A percentile compares a stretch with the other conserved stretches of the same genome.
phyloP scores from a whole-genome alignment of 1,140 invertebrate genomes.

The Drosophila subobscura region DNA sequence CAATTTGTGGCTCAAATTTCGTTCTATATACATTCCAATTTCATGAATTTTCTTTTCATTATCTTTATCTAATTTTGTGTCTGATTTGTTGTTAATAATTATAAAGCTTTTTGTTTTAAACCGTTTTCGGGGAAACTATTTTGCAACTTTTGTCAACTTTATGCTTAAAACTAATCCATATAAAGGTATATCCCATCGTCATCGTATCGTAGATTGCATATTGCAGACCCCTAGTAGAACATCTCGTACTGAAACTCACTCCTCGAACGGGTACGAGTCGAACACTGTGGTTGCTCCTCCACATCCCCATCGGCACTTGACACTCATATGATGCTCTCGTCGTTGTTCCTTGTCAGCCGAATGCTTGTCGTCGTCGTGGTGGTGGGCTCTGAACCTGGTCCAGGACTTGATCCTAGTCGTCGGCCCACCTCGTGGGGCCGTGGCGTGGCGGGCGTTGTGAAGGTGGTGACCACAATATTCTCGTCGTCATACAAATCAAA shows the following conservation, averaged over 20 bases:
- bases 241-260: slow-evolving; percentile 62
- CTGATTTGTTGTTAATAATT: slow-evolving; percentile 33
- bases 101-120: slow-evolving; percentile 71
- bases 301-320: slow-evolving; percentile 32
- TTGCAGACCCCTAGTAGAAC: slow-evolving; percentile 60
- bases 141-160: slow-evolving; percentile 38
- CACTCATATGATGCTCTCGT: slow-evolving; percentile 82
- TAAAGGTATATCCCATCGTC: slow-evolving; percentile 29
- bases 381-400: slow-evolving; percentile 26
- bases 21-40: slow-evolving; percentile 39
- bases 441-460: slow-evolving; percentile 59
- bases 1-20: slow-evolving; percentile 15
- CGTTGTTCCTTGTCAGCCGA: slow-evolving; percentile 77
- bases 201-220: slow-evolving; percentile 14
- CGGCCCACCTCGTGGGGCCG: slow-evolving; percentile 29
- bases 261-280: slow-evolving; percentile 1
- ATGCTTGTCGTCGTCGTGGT: slow-evolving; percentile 76
- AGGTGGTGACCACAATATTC: slow-evolving; percentile 79
- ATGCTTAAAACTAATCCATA: slow-evolving; percentile 47
- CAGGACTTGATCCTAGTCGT: slow-evolving; percentile 39
- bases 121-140: slow-evolving; percentile 37
- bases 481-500: slow-evolving; percentile 83
- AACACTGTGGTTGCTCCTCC: slow-evolving; percentile 11
- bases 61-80: slow-evolving; percentile 1
- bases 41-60: slow-evolving; percentile 26